These are phyloP conservation scores for Sebastolobus altivelis DNA, from an alignment of 2,797 vertebrate genomes.

Conservation along the genomic window DNA sequence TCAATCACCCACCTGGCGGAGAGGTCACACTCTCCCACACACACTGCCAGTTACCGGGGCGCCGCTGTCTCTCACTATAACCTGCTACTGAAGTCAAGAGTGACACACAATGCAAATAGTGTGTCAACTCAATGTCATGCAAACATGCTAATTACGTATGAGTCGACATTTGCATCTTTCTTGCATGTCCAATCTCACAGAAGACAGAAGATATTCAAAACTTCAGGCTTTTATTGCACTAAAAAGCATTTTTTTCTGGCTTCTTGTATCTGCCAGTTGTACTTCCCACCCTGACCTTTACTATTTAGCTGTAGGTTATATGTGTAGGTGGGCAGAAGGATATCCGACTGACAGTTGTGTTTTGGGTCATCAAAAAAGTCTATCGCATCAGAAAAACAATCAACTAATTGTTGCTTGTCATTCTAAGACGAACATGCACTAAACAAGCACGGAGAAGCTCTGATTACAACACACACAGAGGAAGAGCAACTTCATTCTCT, in stretches of 20 bases:
- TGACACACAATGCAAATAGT: neutral
- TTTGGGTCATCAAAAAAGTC: neutral
- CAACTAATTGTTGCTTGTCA: neutral
- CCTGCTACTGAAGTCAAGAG: conserved; percentile 11
- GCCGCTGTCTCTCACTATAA: conserved; percentile 28
- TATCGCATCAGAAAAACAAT: neutral
- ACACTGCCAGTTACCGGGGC: neutral
- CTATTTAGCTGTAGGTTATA: neutral
- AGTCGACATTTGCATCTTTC: neutral
- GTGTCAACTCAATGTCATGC: neutral
- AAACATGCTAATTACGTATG: conserved; percentile 5
- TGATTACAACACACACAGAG: too few relatives aligned
- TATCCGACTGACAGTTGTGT: neutral
- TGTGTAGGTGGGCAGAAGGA: neutral
- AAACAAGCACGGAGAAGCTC: too few relatives aligned
- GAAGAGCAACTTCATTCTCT: too few relatives aligned
- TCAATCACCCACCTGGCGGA: conserved; percentile 61
- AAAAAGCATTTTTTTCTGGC: neutral
- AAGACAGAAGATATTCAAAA: too few relatives aligned
- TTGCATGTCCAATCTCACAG: neutral
- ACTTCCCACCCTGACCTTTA: neutral
- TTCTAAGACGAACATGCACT: neutral
- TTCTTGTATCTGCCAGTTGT: neutral
- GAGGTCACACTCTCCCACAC: conserved; percentile 32
- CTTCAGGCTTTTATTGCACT: neutral